These are phyloP conservation scores for Drosophila aff. DNA, from an alignment of 1,140 invertebrate genomes.

Conservation along the genomic window DNA sequence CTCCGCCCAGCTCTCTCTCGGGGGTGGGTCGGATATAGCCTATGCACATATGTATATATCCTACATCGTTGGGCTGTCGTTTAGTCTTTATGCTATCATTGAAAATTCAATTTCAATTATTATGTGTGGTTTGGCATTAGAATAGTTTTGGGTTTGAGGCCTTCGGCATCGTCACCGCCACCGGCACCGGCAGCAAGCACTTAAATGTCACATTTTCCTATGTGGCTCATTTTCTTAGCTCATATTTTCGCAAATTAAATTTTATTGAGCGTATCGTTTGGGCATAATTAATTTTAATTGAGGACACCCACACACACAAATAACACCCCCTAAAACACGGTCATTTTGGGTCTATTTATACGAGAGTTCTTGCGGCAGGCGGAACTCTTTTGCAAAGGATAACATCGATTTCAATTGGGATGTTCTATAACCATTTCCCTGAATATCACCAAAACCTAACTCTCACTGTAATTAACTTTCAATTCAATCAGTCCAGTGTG, in stretches of 20 bases:
- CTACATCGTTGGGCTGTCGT: conserved; percentile 35
- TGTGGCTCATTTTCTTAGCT: conserved; percentile 74
- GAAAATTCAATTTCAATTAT: conserved; percentile 83
- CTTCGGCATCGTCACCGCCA: conserved; percentile 3
- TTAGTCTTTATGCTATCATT: conserved; percentile 63
- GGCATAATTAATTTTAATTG: conserved; percentile 84
- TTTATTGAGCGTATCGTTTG: conserved; percentile 84
- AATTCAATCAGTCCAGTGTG: conserved; percentile 31
- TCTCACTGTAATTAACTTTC: conserved; percentile 41
- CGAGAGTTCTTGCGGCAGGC: conserved; percentile 6
- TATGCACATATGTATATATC: conserved; percentile 18
- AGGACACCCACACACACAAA: conserved; percentile 54
- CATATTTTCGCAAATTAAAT: conserved; percentile 83
- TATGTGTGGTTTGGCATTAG: conserved; percentile 35
- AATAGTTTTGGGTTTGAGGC: conserved; percentile 35
- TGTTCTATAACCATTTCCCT: background rate
- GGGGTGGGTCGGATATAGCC: conserved; percentile 3
- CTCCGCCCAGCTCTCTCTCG: conserved; percentile 17
- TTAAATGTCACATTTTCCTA: conserved; percentile 75
- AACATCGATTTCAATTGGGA: background rate
- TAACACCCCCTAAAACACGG: conserved; percentile 20
- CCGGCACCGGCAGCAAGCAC: conserved; percentile 26
- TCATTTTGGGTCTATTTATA: conserved; percentile 46
- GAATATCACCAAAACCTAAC: background rate
- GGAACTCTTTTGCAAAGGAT: conserved; percentile 24